Evolutionary conservation across 2,888 invertebrate genomes (phyloP).

Genomic region (Andricus curvator): DNA sequence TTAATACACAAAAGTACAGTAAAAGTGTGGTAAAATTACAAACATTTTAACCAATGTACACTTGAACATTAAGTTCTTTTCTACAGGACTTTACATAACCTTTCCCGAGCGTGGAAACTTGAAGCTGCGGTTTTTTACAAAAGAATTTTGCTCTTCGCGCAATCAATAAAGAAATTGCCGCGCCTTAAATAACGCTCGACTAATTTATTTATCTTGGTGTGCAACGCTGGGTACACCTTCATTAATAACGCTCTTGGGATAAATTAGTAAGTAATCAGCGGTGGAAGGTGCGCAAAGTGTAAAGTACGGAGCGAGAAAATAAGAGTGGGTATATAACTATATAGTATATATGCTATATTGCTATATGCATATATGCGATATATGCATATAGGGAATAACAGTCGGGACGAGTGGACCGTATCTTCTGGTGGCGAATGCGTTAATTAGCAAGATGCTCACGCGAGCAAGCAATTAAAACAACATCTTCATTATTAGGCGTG

Average conservation of each 20-base stretch:
- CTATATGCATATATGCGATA: conserved; percentile 12
- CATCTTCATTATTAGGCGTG: conserved; percentile 78
- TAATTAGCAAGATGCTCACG: conserved; percentile 77
- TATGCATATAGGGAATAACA: conserved; percentile 50
- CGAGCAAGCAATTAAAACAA: conserved; percentile 77
- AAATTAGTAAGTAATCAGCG: conserved; percentile 57
- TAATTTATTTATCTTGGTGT: conserved; percentile 53
- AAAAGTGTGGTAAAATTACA: too few relatives aligned
- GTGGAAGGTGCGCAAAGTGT: conserved; percentile 55
- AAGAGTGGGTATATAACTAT: background rate
- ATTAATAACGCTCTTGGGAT: conserved; percentile 53
- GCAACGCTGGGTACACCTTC: conserved; percentile 42
- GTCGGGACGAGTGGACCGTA: conserved; percentile 69
- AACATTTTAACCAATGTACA: too few relatives aligned
- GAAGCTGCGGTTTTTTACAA: background rate
- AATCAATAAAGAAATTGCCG: conserved; percentile 42
- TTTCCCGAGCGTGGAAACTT: conserved; percentile 33
- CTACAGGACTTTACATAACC: conserved; percentile 19
- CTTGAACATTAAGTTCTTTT: background rate
- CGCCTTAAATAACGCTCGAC: conserved; percentile 40
- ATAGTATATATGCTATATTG: background rate
- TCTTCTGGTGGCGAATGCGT: conserved; percentile 74
- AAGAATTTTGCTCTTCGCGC: conserved; percentile 29
- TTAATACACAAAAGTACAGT: too few relatives aligned
- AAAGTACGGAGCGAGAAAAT: conserved; percentile 46